phyloP scores from a whole-genome alignment of 1,140 invertebrate species.

The Leptinotarsa defecta region DNA sequence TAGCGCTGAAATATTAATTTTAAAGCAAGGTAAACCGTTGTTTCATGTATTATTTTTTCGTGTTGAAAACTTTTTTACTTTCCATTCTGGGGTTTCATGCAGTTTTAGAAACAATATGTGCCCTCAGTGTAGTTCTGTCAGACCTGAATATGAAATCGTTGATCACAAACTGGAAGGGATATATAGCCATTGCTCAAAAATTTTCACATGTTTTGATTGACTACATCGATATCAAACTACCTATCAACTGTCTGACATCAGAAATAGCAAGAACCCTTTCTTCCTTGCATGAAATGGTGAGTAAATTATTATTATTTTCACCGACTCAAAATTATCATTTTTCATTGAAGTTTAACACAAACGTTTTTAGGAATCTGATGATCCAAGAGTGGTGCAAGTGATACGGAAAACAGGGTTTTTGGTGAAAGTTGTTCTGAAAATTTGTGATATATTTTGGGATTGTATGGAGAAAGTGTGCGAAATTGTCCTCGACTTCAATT shows the following conservation, averaged over 20 bases:
- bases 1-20: background rate
- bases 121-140: slow-evolving; percentile 24
- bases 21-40: background rate
- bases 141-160: slow-evolving; percentile 31
- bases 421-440: slow-evolving; percentile 32
- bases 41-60: background rate
- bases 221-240: slow-evolving; percentile 16
- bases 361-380: no score
- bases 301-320: no score
- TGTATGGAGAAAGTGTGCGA: slow-evolving; percentile 5
- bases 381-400: background rate
- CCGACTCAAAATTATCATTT: no score
- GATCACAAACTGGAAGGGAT: slow-evolving; percentile 33
- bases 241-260: slow-evolving; percentile 16
- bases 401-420: slow-evolving; percentile 24
- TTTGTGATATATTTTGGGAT: slow-evolving; percentile 29
- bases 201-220: background rate
- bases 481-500: slow-evolving; percentile 22
- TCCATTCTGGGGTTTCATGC: background rate
- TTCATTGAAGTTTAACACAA: no score
- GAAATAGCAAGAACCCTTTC: slow-evolving; percentile 26
- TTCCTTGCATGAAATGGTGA: background rate
- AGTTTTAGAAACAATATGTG: slow-evolving; percentile 30
- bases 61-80: background rate
- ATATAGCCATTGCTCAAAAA: slow-evolving; percentile 26